Evolutionary conservation across 2,113 vertebrate genomes (phyloP).

Genomic region (Trachemys scripta): DNA sequence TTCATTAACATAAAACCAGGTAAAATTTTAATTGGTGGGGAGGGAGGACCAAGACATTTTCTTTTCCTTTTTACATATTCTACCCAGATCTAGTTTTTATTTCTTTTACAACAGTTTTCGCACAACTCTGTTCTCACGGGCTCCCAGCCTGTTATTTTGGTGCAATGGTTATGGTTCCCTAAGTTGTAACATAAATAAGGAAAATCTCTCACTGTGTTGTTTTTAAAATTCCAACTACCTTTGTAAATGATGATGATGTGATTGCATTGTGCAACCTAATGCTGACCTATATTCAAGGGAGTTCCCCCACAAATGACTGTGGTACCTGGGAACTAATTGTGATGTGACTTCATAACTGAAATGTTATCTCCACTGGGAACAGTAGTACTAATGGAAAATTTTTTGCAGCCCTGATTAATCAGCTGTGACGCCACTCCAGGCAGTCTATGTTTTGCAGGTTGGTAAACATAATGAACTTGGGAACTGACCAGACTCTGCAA

Average conservation of each 20-base stretch:
- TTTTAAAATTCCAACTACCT: neutral
- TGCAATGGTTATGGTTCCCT: neutral
- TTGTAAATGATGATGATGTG: neutral
- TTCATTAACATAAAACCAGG: no score
- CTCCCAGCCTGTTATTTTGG: neutral
- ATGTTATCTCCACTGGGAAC: neutral
- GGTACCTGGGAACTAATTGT: neutral
- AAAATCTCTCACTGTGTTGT: neutral
- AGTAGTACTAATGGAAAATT: neutral
- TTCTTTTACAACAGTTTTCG: neutral
- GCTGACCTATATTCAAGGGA: neutral
- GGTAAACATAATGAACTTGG: neutral
- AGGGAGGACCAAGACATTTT: no score
- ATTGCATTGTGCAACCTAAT: neutral
- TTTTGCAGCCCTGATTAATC: conserved; percentile 26
- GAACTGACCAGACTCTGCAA: conserved; percentile 41
- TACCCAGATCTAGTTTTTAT: no score
- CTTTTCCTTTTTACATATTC: no score
- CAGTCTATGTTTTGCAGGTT: conserved; percentile 39
- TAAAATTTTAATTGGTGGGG: no score
- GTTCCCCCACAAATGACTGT: neutral
- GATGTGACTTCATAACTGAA: neutral
- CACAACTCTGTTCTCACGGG: neutral
- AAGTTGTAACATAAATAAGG: neutral
- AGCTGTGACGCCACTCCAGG: conserved; percentile 13